Evolutionary conservation across 2,888 invertebrate genomes (phyloP), one percentile per base, ranked within the genome.

Genomic region (Nephrocerus scutellatus): DNA sequence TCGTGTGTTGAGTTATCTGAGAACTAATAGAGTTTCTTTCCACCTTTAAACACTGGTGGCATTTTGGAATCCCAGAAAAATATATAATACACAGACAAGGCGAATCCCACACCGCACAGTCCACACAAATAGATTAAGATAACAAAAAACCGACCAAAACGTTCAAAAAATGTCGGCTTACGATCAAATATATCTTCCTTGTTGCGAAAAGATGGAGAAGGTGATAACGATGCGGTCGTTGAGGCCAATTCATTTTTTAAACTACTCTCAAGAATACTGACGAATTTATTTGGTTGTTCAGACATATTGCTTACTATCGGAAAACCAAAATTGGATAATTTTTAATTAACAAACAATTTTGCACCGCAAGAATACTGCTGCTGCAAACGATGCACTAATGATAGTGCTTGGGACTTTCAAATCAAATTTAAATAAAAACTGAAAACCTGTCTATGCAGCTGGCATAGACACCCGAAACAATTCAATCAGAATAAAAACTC

Each of bases 11-110:
- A 10, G 7, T 22, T 8, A 22, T 22, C 8, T 8, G 10, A 22
- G 22, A 7, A 22, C 7, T 22, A 10, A 22, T 8, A 22, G 22
- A 7, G 22, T 22, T 22, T 22, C 22, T 10, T 22, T 22, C 10
- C 22, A 10, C 22, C 22, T 22, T 22, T 65, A 41, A 56, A 63
- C 22, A 65, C 56, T n/a, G 65, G 66, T 21, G 66, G 66, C 66
- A 66, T 67, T 23, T 57, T 55, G 1, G 66, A 67, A 40, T 67
- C 67, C 66, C 66, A 67, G 46, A 66, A 63, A 47, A 66, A 66
- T 24, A 67, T 48, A 41, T 63, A 63, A 41, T 67, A 67, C 41
- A 67, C 55, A 22, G 66, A 67, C 3, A 67, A 52, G 16, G 62
- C 48, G 44, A 67, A 59, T 12, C 66, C 66, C 20, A 67, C 34